Base-by-base conservation (phyloP, 2,113 vertebrate species). In the Peromyscus maniculatus region DNA sequence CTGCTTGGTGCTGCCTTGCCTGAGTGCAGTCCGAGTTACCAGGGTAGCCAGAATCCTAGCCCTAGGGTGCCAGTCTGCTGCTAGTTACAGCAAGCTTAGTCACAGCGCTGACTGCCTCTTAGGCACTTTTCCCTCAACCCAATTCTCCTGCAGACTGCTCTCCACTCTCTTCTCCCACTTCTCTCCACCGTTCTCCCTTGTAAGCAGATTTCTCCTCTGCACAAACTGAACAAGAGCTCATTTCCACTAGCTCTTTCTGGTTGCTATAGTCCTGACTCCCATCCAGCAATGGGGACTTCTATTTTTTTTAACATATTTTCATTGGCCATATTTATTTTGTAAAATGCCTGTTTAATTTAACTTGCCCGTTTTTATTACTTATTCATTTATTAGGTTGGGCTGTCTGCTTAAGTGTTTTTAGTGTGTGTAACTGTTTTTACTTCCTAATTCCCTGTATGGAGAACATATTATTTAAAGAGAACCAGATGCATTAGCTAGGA, bases 321-420 rank as follows among this genome's bases (percentile, higher is more conserved):
- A 66, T 36, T 59, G n/a, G 24, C 16, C 64, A 49, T 57, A 28
- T 11, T 59, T 95, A 36, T 26, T 90, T 75, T 84, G 36, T 92
- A 12, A 92, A 69, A 26, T 75, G 71, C 3, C 11, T 91, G 21
- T 64, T 69, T 5, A 77, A 9, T 7, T 91, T 66, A 5, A 12
- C 24, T 33, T 57, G 24, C 24, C 26, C 22, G 36, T 12, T 49
- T 86, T 36, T 21, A 72, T 36, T 79, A 43, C n/a, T 2, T 39
- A 39, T 31, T 39, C 33, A 21, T 67, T 78, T 69, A 43, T 6
- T 28, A 87, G 66, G 3, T 69, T 91, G 4, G 1, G 7, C 7
- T 87, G 7, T 79, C 59, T 91, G 22, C 95, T 83, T 78, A 46
- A 62, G 24, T 57, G 78, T 74, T 91, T 74, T 77, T 75, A 46